Evolutionary conservation across 2,113 vertebrate genomes (phyloP).

Genomic region (Taurulus bubalis): DNA sequence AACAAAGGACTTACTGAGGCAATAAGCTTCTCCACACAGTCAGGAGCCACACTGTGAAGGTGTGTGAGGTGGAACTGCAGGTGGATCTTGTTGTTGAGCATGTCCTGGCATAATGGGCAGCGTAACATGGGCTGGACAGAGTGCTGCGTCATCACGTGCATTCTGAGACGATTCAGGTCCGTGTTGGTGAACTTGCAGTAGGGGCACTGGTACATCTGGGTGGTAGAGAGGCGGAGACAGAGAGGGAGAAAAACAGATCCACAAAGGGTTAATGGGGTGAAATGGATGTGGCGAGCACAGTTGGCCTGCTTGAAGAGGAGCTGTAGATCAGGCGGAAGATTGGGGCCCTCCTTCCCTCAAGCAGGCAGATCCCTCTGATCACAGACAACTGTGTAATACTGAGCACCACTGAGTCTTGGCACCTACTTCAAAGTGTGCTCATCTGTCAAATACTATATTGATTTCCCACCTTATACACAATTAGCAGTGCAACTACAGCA

Average conservation of each 20-base stretch:
- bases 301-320: conserved; percentile 53
- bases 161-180: conserved; percentile 94
- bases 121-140: conserved; percentile 97
- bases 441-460: conserved; percentile 84
- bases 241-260: conserved; percentile 26
- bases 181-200: conserved; percentile 98
- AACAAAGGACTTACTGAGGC: conserved; percentile 88
- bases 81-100: conserved; percentile 99
- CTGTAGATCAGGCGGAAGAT: conserved; percentile 47
- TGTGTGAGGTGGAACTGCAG: conserved; percentile 99
- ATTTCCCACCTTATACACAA: conserved; percentile 85
- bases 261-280: conserved; percentile 57
- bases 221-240: conserved; percentile 20
- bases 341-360: conserved; percentile 47
- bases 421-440: conserved; percentile 84
- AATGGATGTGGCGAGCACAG: conserved; percentile 38
- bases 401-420: conserved; percentile 73
- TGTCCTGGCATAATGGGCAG: conserved; percentile 98
- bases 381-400: conserved; percentile 72
- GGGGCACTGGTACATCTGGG: conserved; percentile 97
- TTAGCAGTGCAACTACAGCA: conserved; percentile 79
- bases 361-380: conserved; percentile 74
- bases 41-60: conserved; percentile 97
- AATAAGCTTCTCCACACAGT: conserved; percentile 98
- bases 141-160: conserved; percentile 99